Evolutionary conservation across 2,888 invertebrate species (phyloP).

Genomic region (Nemapogon koenigi): DNA sequence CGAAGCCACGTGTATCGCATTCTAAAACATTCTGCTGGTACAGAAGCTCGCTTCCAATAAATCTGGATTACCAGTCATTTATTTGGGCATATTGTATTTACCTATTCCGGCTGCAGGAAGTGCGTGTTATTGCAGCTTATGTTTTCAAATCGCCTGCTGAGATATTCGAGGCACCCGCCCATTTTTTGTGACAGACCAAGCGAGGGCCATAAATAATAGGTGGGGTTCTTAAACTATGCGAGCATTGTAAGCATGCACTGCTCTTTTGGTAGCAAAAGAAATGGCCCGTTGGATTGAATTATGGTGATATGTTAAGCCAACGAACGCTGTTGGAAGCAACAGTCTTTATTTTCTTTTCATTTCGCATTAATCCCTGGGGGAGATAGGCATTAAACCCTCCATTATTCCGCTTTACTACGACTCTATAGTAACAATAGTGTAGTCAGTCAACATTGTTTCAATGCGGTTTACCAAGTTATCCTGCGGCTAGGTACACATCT

Average conservation of each 20-base stretch:
- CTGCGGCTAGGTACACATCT: slow-evolving; percentile 1
- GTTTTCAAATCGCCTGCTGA: slow-evolving; percentile 59
- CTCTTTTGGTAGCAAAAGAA: slow-evolving; percentile 58
- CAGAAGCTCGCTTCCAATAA: slow-evolving; percentile 51
- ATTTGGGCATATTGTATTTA: slow-evolving; percentile 13
- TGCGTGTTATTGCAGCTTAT: slow-evolving; percentile 64
- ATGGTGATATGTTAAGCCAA: slow-evolving; percentile 61
- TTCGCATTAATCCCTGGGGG: slow-evolving; percentile 35
- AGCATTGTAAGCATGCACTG: slow-evolving; percentile 62
- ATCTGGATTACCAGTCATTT: slow-evolving; percentile 45
- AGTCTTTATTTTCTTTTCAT: slow-evolving; percentile 50
- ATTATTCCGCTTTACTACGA: slow-evolving; percentile 2
- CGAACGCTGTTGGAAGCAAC: slow-evolving; percentile 43
- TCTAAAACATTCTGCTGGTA: slow-evolving; percentile 37
- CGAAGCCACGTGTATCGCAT: slow-evolving; percentile 55
- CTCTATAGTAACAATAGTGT: too few species aligned
- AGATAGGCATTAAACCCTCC: slow-evolving; percentile 7
- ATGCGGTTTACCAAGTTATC: too few species aligned
- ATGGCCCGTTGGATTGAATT: slow-evolving; percentile 54
- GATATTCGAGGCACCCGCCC: slow-evolving; percentile 59
- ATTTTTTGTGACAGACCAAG: slow-evolving; percentile 64
- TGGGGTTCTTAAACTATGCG: slow-evolving; percentile 52
- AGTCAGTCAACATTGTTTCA: too few species aligned
- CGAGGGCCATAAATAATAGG: slow-evolving; percentile 64
- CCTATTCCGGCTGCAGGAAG: slow-evolving; percentile 41